phyloP scores from a whole-genome alignment of 2,113 vertebrate genomes.

The Canis aureus region DNA sequence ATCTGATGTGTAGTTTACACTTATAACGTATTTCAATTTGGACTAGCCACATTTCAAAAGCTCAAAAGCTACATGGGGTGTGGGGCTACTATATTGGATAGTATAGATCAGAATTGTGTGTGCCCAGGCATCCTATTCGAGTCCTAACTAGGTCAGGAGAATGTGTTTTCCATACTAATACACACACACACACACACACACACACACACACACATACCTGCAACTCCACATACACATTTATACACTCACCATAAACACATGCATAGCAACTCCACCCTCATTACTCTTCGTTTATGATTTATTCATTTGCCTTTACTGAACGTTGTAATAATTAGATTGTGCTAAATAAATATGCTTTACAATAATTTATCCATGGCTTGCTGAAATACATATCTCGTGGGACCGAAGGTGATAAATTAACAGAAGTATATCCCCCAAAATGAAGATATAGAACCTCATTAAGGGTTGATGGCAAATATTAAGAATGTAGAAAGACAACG shows the following conservation, averaged over 20 bases:
- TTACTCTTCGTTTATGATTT: conserved; percentile 78
- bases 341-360: conserved; percentile 84
- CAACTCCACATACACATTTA: background rate
- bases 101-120: background rate
- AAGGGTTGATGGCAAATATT: conserved; percentile 74
- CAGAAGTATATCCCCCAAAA: conserved; percentile 74
- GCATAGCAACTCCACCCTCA: background rate
- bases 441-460: conserved; percentile 80
- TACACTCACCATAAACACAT: background rate
- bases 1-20: background rate
- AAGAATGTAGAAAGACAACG: conserved; percentile 74
- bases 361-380: conserved; percentile 83
- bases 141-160: background rate
- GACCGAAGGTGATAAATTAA: conserved; percentile 84
- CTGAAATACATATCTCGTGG: conserved; percentile 79
- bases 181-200: background rate
- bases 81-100: background rate
- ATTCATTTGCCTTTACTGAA: conserved; percentile 85
- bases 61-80: background rate
- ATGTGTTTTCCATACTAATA: background rate
- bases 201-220: accelerated
- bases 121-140: background rate
- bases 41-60: background rate
- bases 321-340: conserved; percentile 82
- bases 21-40: background rate